Evolutionary conservation across 2,888 invertebrate species (phyloP).

Genomic region (Melitaea athalia): DNA sequence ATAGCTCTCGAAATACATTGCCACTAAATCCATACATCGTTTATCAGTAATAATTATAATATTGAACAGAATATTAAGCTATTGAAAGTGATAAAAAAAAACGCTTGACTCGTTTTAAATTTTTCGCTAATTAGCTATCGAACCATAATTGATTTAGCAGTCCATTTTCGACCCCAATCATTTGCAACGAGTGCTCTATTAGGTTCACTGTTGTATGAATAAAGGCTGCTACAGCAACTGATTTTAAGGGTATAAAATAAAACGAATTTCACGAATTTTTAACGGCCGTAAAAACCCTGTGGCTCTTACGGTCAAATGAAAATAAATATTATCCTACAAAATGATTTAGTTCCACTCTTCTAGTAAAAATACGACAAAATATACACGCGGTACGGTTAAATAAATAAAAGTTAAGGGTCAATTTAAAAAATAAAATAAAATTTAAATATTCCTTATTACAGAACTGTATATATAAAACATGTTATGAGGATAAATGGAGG

Average conservation of each 20-base stretch:
- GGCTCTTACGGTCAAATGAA: neutral
- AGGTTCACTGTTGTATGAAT: conserved; percentile 11
- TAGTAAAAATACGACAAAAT: too few relatives aligned
- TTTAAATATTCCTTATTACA: too few relatives aligned
- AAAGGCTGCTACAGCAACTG: neutral
- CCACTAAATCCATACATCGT: too few relatives aligned
- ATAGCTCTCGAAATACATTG: too few relatives aligned
- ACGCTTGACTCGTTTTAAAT: neutral
- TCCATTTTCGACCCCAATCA: conserved; percentile 8
- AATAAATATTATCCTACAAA: too few relatives aligned
- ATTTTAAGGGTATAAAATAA: conserved; percentile 10
- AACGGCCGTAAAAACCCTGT: neutral
- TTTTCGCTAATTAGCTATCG: conserved; percentile 3
- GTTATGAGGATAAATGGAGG: too few relatives aligned
- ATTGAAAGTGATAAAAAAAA: neutral
- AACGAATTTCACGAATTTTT: conserved; percentile 3
- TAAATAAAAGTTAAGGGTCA: too few relatives aligned
- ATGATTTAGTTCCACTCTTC: too few relatives aligned
- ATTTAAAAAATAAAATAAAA: too few relatives aligned
- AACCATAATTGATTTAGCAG: neutral
- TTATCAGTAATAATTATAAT: too few relatives aligned
- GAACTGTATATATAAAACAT: too few relatives aligned
- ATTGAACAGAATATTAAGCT: neutral
- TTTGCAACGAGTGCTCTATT: conserved; percentile 10
- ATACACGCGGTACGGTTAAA: too few relatives aligned